Conservation (phyloP, 2,113 vertebrate genomes). For the Phyllostomus hastatus region DNA sequence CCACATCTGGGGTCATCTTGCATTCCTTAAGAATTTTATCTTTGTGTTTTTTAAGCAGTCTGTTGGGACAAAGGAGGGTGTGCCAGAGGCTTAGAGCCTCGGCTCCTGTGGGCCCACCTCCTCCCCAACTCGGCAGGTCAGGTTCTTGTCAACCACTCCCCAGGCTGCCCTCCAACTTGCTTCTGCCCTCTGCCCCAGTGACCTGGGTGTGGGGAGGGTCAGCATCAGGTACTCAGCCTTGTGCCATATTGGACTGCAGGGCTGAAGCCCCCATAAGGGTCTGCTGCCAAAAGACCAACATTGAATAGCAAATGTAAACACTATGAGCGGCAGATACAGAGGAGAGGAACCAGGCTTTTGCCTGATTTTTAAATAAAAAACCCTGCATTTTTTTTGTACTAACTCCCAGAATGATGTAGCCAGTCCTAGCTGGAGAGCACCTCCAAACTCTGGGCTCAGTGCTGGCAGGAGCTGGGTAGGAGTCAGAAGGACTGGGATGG, state of each 20-base stretch:
- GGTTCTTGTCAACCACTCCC: not conserved
- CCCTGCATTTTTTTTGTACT: not conserved
- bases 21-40: not conserved
- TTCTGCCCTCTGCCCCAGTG: too few relatives aligned
- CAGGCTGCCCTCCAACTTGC: not conserved
- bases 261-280: too few relatives aligned
- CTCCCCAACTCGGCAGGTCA: not conserved
- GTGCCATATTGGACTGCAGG: not conserved
- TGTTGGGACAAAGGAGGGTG: not conserved
- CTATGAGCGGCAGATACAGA: too few relatives aligned
- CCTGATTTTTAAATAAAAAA: not conserved
- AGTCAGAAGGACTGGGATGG: not conserved
- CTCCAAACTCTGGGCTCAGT: not conserved
- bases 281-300: not conserved
- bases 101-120: not conserved
- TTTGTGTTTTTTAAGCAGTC: not conserved
- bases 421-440: not conserved
- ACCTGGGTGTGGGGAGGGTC: not conserved
- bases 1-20: rapidly evolving
- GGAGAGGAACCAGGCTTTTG: not conserved
- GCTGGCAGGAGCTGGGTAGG: not conserved
- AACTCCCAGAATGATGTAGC: not conserved
- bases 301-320: not conserved
- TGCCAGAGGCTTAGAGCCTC: not conserved
- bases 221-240: rapidly evolving